Percentiles rank a stretch among this genome's conserved stretches.
Evolutionary conservation across 2,113 vertebrate genomes (phyloP).

Genomic region (Bufo gargarizans): DNA sequence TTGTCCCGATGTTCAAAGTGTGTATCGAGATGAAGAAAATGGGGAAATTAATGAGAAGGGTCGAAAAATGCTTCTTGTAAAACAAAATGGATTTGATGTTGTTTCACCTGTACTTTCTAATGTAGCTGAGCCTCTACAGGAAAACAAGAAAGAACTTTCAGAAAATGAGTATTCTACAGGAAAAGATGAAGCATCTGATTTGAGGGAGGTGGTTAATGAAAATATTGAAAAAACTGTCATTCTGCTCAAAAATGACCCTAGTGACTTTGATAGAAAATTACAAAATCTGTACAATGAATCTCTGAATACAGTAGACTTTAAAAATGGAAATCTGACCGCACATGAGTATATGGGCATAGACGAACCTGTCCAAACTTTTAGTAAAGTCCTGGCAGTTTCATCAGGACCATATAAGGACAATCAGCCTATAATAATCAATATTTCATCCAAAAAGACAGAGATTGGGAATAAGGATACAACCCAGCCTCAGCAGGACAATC

Average conservation of each 20-base stretch:
- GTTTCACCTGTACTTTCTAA: neutral
- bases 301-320: conserved; percentile 14
- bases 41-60: neutral
- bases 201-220: neutral
- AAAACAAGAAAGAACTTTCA: neutral
- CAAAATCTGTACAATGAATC: conserved; percentile 67
- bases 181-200: neutral
- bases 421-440: neutral
- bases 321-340: neutral
- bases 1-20: neutral
- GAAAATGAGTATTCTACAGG: neutral
- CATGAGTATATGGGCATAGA: neutral
- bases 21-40: neutral
- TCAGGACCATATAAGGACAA: neutral
- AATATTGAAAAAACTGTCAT: neutral
- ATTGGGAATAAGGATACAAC: neutral
- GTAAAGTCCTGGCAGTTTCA: neutral
- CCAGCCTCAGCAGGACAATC: neutral
- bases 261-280: conserved; percentile 55
- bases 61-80: neutral
- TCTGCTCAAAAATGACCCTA: neutral
- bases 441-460: conserved; percentile 11
- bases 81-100: conserved; percentile 18
- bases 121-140: neutral
- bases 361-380: neutral